These are phyloP conservation scores for Orussus abietinus DNA, from an alignment of 1,140 invertebrate species.

Conservation along the genomic window DNA sequence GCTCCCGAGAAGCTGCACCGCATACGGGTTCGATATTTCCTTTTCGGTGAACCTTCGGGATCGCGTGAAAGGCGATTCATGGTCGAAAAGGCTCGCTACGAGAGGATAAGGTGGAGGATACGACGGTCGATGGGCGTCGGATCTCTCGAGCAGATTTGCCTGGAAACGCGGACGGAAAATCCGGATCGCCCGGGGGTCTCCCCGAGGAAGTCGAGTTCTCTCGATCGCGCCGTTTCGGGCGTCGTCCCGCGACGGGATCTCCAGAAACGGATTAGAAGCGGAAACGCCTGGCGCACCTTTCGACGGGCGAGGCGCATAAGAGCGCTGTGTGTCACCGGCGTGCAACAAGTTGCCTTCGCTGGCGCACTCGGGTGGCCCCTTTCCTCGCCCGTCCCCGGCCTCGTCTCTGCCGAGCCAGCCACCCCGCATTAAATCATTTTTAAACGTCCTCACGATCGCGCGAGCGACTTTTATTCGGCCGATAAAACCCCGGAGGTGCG, in stretches of 20 bases:
- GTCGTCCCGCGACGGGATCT: too few species aligned
- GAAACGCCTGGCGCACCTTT: conserved; percentile 28
- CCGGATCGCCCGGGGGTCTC: conserved; percentile 22
- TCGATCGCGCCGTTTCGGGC: too few species aligned
- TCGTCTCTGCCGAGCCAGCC: conserved; percentile 1
- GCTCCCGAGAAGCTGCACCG: too few species aligned
- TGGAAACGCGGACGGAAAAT: conserved; percentile 24
- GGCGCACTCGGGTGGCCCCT: conserved; percentile 15
- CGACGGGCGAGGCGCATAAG: conserved; percentile 31
- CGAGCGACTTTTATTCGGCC: conserved; percentile 31
- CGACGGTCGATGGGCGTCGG: too few species aligned
- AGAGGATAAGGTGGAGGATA: too few species aligned
- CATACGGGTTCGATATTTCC: too few species aligned
- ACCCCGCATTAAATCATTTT: conserved; percentile 37
- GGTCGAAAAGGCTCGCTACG: too few species aligned
- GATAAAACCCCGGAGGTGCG: conserved; percentile 18
- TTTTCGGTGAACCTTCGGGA: too few species aligned
- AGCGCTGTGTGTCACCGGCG: conserved; percentile 37
- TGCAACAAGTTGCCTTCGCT: conserved; percentile 42
- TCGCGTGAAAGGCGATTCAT: conserved; percentile 22
- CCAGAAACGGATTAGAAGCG: conserved; percentile 28
- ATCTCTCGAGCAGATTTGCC: too few species aligned
- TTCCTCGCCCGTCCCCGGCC: conserved; percentile 1
- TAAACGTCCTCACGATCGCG: conserved; percentile 33
- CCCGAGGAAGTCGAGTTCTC: too few species aligned